Conservation (phyloP, 2,797 vertebrate genomes). For the Meriones psammophilus region DNA sequence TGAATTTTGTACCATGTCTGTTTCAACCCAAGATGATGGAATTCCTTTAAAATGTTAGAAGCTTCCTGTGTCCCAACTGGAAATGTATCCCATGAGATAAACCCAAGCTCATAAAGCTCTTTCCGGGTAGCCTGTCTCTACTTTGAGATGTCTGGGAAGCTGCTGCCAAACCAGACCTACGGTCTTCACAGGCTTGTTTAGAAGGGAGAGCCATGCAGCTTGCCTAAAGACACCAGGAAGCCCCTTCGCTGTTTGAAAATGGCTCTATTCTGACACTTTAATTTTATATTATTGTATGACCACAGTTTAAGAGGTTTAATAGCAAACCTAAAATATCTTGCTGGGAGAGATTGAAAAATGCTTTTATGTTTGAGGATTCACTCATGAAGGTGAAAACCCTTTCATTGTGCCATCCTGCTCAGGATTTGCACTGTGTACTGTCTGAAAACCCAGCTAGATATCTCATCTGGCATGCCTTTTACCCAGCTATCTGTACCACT, state of each 20-base stretch:
- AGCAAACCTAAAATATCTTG: neutral
- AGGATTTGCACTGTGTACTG: neutral
- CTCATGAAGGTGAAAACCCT: neutral
- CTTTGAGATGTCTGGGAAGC: neutral
- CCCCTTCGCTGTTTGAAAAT: neutral
- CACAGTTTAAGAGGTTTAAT: conserved; percentile 26
- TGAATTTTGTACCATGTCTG: neutral
- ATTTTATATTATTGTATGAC: neutral
- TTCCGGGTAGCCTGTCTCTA: neutral
- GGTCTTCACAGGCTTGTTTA: neutral
- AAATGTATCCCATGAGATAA: neutral
- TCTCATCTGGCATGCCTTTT: neutral
- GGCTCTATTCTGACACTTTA: conserved; percentile 4
- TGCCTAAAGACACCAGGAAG: neutral
- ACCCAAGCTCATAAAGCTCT: neutral
- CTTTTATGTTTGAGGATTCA: neutral
- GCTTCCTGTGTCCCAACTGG: neutral
- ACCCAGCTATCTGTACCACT: neutral
- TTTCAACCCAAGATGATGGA: neutral
- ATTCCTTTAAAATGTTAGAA: conserved; percentile 33
- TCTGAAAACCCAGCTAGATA: neutral
- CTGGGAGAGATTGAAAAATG: neutral
- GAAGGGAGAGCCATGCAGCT: neutral
- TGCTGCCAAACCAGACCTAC: neutral
- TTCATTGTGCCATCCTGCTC: neutral